A percentile compares a stretch with the other conserved stretches of the same genome.
These are phyloP conservation scores for Ptychobarbus kaznakovi DNA, from an alignment of 2,797 vertebrate genomes.

Conservation along the genomic window DNA sequence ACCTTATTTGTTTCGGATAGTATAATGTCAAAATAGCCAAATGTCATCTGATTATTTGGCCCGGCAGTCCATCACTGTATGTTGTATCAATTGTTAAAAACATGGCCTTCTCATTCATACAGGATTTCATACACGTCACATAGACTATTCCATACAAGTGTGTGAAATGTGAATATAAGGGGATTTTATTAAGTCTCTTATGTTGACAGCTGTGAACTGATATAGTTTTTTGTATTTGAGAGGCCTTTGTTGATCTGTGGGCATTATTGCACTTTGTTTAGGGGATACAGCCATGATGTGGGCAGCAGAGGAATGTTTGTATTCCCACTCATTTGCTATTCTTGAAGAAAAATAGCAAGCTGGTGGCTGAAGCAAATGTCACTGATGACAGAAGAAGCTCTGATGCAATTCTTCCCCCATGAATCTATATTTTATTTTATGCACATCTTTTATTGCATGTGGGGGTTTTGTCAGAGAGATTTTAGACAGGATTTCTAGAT, in stretches of 20 bases:
- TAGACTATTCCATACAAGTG: neutral
- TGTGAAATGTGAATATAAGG: neutral
- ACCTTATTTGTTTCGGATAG: neutral
- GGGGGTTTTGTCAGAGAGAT: neutral
- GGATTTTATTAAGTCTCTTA: neutral
- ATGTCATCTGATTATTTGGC: neutral
- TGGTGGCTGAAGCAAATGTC: slow-evolving; percentile 5
- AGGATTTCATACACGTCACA: neutral
- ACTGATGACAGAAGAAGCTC: neutral
- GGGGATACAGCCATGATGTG: neutral
- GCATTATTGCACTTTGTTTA: neutral
- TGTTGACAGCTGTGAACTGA: neutral
- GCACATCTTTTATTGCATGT: neutral
- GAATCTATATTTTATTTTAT: neutral
- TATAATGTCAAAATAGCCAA: neutral
- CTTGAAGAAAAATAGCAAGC: slow-evolving; percentile 5
- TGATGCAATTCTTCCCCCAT: neutral
- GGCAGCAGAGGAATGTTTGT: slow-evolving; percentile 18
- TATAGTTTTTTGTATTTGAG: neutral
- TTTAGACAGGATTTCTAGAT: slow-evolving; percentile 10
- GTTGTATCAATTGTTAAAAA: neutral
- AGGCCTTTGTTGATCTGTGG: slow-evolving; percentile 18
- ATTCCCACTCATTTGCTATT: slow-evolving; percentile 22
- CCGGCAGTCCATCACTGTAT: neutral
- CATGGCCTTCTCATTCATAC: neutral